phyloP scores from a whole-genome alignment of 2,888 invertebrate species.

The Acleris holmiana region DNA sequence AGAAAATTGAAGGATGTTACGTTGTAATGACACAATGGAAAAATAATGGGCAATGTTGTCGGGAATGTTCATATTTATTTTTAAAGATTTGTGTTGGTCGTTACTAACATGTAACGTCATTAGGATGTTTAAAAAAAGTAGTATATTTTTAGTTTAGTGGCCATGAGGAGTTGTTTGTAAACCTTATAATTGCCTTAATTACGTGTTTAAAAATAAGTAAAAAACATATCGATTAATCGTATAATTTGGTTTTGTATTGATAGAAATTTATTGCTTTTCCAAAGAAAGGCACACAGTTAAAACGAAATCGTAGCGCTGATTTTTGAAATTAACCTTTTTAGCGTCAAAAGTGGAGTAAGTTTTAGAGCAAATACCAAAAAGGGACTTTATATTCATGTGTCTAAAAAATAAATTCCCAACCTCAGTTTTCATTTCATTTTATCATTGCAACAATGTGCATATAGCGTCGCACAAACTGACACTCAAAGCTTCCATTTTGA shows the following conservation, averaged over 20 bases:
- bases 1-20: neutral
- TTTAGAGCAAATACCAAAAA: neutral
- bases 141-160: neutral
- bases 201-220: too few relatives aligned
- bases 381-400: neutral
- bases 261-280: too few relatives aligned
- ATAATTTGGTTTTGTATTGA: too few relatives aligned
- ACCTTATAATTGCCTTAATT: too few relatives aligned
- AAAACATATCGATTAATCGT: too few relatives aligned
- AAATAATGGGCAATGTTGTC: neutral
- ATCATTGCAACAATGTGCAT: conserved; percentile 7
- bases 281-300: too few relatives aligned
- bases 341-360: too few relatives aligned
- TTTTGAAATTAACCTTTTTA: too few relatives aligned
- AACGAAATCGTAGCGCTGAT: too few relatives aligned
- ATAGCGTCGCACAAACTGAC: neutral
- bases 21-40: conserved; percentile 1
- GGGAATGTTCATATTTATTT: conserved; percentile 4
- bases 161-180: too few relatives aligned
- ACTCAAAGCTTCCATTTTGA: conserved; percentile 17
- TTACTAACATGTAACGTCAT: neutral
- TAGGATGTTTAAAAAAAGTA: neutral
- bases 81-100: neutral
- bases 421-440: neutral
- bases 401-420: neutral